phyloP scores from a whole-genome alignment of 2,113 vertebrate species.

The Edolisoma coerulescens region DNA sequence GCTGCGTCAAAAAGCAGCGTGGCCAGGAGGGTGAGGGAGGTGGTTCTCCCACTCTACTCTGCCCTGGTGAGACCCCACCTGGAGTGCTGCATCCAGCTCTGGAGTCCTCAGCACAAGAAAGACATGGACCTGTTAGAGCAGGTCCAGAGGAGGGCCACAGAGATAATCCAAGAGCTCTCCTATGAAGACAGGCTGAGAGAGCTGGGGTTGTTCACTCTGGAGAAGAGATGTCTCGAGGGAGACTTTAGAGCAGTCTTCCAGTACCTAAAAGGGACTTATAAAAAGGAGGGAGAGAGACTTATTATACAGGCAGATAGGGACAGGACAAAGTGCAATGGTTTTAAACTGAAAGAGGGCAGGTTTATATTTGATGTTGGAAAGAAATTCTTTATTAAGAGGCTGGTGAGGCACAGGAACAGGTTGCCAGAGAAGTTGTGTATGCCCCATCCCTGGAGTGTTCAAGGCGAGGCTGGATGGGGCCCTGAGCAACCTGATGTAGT shows the following conservation, averaged over 20 bases:
- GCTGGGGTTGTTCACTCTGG: background rate
- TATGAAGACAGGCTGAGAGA: background rate
- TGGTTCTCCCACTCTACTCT: background rate
- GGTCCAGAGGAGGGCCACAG: background rate
- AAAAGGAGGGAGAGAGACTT: background rate
- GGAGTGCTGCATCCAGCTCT: background rate
- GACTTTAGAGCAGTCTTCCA: background rate
- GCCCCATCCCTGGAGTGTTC: background rate
- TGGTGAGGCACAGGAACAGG: background rate
- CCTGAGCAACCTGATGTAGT: background rate
- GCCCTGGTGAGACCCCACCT: background rate
- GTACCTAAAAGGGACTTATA: background rate
- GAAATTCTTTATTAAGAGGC: background rate
- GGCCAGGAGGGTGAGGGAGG: background rate
- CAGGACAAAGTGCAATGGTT: background rate
- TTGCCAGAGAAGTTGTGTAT: background rate
- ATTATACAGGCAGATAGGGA: background rate
- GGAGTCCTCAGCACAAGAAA: background rate
- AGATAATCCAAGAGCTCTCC: background rate
- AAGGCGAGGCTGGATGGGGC: background rate
- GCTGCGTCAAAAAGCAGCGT: background rate
- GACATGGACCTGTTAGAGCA: background rate
- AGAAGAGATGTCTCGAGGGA: background rate
- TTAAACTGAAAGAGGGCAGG: background rate
- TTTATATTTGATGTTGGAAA: background rate